These are phyloP conservation scores for Candidula unifasciata DNA, from an alignment of 2,888 invertebrate genomes.

Conservation along the genomic window DNA sequence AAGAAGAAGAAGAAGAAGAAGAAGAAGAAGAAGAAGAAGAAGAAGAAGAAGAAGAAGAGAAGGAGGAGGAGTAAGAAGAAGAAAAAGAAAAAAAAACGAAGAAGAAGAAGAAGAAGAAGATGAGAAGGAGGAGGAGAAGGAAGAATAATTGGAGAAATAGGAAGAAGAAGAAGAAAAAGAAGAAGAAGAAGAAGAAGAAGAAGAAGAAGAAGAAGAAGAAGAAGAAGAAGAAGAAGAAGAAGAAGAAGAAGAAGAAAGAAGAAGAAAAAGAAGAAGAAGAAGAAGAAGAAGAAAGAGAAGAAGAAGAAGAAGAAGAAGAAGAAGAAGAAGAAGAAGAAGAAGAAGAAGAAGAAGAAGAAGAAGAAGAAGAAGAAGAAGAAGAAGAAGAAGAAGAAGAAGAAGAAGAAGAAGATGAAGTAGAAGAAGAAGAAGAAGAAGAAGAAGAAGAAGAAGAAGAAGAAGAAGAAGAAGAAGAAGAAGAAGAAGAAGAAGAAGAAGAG, in stretches of 20 bases:
- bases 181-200: background rate
- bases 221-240: constrained; percentile 33
- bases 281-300: constrained; percentile 4
- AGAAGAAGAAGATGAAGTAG: background rate
- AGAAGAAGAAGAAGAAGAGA: background rate
- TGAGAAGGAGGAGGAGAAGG: background rate
- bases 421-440: background rate
- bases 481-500: background rate
- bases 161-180: background rate
- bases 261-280: constrained; percentile 12
- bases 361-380: background rate
- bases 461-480: background rate
- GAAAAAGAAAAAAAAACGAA: background rate
- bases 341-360: background rate
- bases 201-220: constrained; percentile 10
- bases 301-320: constrained; percentile 15
- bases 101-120: background rate
- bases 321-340: background rate
- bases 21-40: background rate
- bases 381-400: background rate
- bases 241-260: constrained; percentile 14
- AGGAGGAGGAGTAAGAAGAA: too few species aligned
- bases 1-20: background rate
- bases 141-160: background rate
- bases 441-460: background rate